These are phyloP conservation scores for Biston betularia DNA, from an alignment of 2,888 invertebrate genomes.

Conservation along the genomic window DNA sequence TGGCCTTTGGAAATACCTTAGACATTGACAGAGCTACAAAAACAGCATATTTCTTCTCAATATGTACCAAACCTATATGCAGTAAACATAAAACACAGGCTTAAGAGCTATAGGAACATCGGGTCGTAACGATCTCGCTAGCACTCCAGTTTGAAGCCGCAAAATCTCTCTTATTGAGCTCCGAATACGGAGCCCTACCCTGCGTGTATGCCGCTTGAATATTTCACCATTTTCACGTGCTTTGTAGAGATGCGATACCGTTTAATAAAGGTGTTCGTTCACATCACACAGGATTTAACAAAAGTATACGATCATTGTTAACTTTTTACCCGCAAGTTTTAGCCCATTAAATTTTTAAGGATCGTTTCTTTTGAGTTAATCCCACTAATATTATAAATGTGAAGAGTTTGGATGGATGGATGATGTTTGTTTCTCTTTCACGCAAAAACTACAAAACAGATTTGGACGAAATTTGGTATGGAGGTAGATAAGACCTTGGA, in stretches of 20 bases:
- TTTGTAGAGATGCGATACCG: conserved; percentile 33
- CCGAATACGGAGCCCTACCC: conserved; percentile 37
- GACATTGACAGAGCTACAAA: neutral
- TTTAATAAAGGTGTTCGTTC: conserved; percentile 32
- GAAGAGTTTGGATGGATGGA: too few relatives aligned
- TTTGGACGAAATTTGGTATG: too few relatives aligned
- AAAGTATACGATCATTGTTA: neutral
- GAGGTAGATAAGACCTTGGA: too few relatives aligned
- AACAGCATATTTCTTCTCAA: conserved; percentile 2
- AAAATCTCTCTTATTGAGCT: conserved; percentile 60
- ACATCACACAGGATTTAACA: neutral
- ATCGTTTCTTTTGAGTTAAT: too few relatives aligned
- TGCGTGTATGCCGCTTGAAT: conserved; percentile 61
- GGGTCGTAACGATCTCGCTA: conserved; percentile 27
- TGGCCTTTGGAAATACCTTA: neutral
- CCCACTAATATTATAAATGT: too few relatives aligned
- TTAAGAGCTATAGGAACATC: conserved; percentile 20
- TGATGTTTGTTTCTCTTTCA: too few relatives aligned
- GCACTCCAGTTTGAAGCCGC: conserved; percentile 45
- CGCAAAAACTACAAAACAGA: too few relatives aligned
- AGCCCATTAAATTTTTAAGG: too few relatives aligned
- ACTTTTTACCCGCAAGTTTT: too few relatives aligned
- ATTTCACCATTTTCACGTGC: conserved; percentile 56
- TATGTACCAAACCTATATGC: conserved; percentile 6
- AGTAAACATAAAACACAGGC: conserved; percentile 22